Base-by-base conservation (phyloP, 2,888 invertebrate genomes). In the Cartodere bifasciata region DNA sequence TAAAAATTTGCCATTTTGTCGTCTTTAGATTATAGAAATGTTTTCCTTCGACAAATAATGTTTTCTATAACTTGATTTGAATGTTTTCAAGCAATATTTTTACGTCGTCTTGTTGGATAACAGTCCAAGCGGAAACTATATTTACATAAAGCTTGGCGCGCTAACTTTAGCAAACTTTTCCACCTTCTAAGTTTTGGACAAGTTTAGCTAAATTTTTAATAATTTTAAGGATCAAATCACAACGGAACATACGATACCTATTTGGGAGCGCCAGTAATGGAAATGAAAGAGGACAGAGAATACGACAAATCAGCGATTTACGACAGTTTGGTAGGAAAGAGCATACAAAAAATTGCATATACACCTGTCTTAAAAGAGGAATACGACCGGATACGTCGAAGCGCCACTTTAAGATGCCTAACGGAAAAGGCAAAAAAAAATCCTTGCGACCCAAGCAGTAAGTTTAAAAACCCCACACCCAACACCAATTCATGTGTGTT, bases 261-360 rank as follows among this genome's bases (percentile, higher is more conserved):
- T 41, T 62, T 58, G 38, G 65, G 65, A 1, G 59, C 61, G 28
- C 49, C 52, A 2, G 60, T 62, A 0, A 45, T 49, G 38, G 48
- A 52, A 16, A 57, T 58, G 28, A 48, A 55, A 13, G 49, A 50
- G 16, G 52, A 50, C 12, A 53, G 56, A 9, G 27, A 40, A 2
- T 67, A 67, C 47, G 63, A 67, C 43, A 47, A 53, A 10, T 48
- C 54, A 4, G 58, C 56, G 1, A 51, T 67, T 2, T 45, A 49
- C 27, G 48, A 56, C 12, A 62, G 65, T 47, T 50, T 51, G 4
- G 58, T 60, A 1, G 62, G 60, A 27, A 45, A 46, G 29, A 53
- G 58, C 9, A 45, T 64, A 9, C 47, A 46, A 31, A 55, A 59
- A 40, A 50, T 58, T 3, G 55, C 50, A 31, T 61, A 55, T 35